phyloP scores from a whole-genome alignment of 2,113 vertebrate genomes.

The Bagarius yarrelli region DNA sequence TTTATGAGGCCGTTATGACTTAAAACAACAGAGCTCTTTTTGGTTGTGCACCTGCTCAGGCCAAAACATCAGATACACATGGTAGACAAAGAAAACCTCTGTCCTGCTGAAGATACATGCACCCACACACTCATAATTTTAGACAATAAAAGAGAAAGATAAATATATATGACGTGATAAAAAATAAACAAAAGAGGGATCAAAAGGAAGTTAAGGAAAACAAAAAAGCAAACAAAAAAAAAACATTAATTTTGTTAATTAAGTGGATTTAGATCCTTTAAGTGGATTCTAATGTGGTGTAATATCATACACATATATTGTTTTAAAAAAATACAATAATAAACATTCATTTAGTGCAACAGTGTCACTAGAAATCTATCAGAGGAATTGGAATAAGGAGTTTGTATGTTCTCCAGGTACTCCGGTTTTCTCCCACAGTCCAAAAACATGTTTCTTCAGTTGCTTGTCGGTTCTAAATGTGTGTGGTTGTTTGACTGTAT shows the following conservation, averaged over 20 bases:
- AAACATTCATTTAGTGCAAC: no score
- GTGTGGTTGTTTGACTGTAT: no score
- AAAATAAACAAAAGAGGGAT: no score
- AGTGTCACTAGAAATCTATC: no score
- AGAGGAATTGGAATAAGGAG: no score
- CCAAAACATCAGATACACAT: conserved; percentile 70
- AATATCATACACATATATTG: background rate
- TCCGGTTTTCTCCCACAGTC: no score
- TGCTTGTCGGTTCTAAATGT: no score
- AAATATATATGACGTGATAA: no score
- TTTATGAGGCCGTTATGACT: conserved; percentile 63
- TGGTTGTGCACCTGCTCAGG: conserved; percentile 72
- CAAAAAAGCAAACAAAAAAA: background rate
- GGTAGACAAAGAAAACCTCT: conserved; percentile 75
- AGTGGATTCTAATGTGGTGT: background rate
- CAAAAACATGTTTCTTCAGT: no score
- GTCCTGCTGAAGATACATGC: conserved; percentile 54
- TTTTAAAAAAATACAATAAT: background rate
- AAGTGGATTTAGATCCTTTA: background rate
- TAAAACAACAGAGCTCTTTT: conserved; percentile 72
- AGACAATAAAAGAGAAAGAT: background rate
- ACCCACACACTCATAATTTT: background rate
- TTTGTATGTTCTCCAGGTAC: no score
- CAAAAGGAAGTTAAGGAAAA: no score
- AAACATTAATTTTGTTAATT: background rate